Conservation (phyloP, 2,797 vertebrate genomes). For the Adrianichthys oophorus region DNA sequence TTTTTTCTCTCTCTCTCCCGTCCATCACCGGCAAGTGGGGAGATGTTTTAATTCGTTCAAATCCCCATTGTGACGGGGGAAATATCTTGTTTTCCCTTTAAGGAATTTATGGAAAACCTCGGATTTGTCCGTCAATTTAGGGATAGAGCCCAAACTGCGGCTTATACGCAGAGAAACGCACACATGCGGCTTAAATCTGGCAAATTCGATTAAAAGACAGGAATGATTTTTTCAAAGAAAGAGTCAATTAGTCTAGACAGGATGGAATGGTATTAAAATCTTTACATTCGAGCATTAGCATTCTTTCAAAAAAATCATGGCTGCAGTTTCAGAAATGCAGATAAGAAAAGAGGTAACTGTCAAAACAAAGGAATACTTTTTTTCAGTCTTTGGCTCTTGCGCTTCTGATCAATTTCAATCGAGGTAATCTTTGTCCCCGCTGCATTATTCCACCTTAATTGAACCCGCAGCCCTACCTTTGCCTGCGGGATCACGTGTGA, state of each 20-base stretch:
- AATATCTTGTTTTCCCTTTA: constrained; percentile 75
- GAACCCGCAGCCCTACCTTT: constrained; percentile 62
- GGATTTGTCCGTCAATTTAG: constrained; percentile 61
- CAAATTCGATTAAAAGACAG: constrained; percentile 77
- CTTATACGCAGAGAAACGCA: constrained; percentile 64
- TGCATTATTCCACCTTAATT: constrained; percentile 73
- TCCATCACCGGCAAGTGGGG: constrained; percentile 74
- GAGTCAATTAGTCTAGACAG: constrained; percentile 68
- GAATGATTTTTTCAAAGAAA: constrained; percentile 43
- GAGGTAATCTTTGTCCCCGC: constrained; percentile 67
- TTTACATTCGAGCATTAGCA: constrained; percentile 49
- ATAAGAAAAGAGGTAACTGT: constrained; percentile 41
- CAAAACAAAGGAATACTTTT: constrained; percentile 48
- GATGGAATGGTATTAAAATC: constrained; percentile 61
- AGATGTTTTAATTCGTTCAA: constrained; percentile 77
- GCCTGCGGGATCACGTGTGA: constrained; percentile 61
- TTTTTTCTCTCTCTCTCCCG: constrained; percentile 29
- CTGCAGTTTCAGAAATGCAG: constrained; percentile 30
- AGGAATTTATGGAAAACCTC: constrained; percentile 72
- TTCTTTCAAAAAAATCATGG: constrained; percentile 50
- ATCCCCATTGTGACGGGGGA: constrained; percentile 68
- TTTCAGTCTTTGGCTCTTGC: constrained; percentile 14
- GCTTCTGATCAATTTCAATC: constrained; percentile 66
- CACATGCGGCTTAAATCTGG: constrained; percentile 67
- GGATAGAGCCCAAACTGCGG: constrained; percentile 66